Conservation (phyloP, 2,797 vertebrate species). For the Sorex maritimensis region DNA sequence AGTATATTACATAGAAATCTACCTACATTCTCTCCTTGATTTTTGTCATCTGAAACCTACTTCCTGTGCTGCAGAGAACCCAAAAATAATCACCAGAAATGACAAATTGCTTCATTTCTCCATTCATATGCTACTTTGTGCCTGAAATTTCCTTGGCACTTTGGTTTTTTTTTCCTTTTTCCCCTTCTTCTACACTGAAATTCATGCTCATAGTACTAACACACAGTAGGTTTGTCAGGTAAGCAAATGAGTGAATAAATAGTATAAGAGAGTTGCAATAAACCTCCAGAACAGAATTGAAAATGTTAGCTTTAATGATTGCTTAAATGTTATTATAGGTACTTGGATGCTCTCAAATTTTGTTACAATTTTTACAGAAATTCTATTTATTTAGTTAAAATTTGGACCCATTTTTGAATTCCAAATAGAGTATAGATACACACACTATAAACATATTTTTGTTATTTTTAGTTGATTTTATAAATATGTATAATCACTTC, state of each 20-base stretch:
- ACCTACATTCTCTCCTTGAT: not conserved
- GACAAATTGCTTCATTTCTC: not conserved
- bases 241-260: not conserved
- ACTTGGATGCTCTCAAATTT: constrained; percentile 16
- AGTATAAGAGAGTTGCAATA: not conserved
- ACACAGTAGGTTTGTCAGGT: not conserved
- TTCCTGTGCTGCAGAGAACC: not conserved
- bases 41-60: not conserved
- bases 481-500: not conserved
- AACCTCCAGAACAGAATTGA: not conserved
- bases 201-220: not conserved
- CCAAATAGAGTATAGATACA: constrained; percentile 36
- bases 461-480: constrained; percentile 16
- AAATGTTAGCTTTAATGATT: not conserved
- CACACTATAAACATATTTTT: constrained; percentile 8
- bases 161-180: not conserved
- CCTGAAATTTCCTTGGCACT: not conserved
- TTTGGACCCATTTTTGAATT: not conserved
- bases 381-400: too few species aligned
- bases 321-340: not conserved
- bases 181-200: not conserved
- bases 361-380: constrained; percentile 9
- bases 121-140: not conserved
- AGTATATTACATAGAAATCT: not conserved
- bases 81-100: not conserved